Conservation (phyloP, 2,797 vertebrate genomes). For the Urosaurus nigricauda region DNA sequence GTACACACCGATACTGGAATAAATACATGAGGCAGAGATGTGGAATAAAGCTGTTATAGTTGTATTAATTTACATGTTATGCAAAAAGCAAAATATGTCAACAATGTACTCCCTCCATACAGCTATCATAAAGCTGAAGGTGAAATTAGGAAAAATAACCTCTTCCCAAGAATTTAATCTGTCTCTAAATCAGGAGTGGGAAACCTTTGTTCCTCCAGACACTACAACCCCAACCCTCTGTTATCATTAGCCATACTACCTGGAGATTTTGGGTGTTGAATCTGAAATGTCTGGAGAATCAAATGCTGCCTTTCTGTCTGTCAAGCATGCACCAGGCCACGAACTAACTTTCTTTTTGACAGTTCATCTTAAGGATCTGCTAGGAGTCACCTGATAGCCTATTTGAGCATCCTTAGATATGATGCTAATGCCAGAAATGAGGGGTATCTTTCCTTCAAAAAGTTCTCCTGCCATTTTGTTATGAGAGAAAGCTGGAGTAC, state of each 20-base stretch:
- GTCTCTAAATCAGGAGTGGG: not conserved
- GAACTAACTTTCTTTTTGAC: not conserved
- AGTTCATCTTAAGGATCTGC: not conserved
- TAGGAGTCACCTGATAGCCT: not conserved
- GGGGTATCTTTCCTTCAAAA: not conserved
- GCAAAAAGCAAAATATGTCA: not conserved
- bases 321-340: not conserved
- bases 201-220: not conserved
- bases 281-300: not conserved
- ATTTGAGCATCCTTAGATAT: not conserved
- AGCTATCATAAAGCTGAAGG: not conserved
- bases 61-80: slow-evolving; percentile 10
- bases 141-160: not conserved
- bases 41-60: not conserved
- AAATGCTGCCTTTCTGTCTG: not conserved
- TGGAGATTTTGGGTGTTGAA: not conserved
- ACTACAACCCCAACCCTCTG: not conserved
- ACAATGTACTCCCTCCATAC: not conserved
- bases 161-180: not conserved
- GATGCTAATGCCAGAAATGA: not conserved
- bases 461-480: not conserved
- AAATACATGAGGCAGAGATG: not conserved
- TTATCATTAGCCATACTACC: not conserved
- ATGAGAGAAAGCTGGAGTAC: not conserved
- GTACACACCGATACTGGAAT: not conserved